Percentiles rank a stretch among this genome's conserved stretches.
phyloP scores from a whole-genome alignment of 2,797 vertebrate species.

The Lemur catta region DNA sequence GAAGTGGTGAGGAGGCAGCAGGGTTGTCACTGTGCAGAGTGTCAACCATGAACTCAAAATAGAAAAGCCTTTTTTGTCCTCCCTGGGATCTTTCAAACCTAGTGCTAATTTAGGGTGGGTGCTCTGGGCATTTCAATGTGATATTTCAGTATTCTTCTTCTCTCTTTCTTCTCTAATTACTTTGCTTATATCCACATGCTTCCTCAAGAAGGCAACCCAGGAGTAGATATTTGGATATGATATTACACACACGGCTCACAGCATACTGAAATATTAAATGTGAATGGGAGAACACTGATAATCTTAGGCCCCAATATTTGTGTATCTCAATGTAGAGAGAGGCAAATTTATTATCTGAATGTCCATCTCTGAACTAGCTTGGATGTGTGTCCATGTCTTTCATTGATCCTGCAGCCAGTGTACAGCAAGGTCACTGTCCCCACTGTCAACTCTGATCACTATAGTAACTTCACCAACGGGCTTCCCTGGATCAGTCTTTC shows the following conservation, averaged over 20 bases:
- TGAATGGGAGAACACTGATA: neutral
- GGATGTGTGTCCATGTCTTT: neutral
- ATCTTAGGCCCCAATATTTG: neutral
- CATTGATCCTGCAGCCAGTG: rapidly evolving
- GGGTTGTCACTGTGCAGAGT: neutral
- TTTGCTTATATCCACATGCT: neutral
- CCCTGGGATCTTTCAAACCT: rapidly evolving
- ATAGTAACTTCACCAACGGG: neutral
- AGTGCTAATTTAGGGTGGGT: neutral
- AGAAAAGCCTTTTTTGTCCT: neutral
- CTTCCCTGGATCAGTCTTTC: neutral
- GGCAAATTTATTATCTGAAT: too few relatives aligned
- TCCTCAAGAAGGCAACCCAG: neutral
- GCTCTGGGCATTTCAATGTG: neutral
- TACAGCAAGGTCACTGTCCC: neutral
- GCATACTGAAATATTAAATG: neutral
- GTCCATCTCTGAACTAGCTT: neutral
- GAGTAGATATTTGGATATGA: neutral
- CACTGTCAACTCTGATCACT: too few relatives aligned
- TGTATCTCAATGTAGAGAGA: neutral
- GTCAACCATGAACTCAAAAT: neutral
- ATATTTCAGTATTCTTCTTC: neutral
- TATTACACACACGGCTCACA: too few relatives aligned
- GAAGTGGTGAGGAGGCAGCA: neutral
- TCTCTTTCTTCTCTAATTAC: neutral